Base-by-base conservation (phyloP, 2,888 invertebrate species). In the Artemia sp. region DNA sequence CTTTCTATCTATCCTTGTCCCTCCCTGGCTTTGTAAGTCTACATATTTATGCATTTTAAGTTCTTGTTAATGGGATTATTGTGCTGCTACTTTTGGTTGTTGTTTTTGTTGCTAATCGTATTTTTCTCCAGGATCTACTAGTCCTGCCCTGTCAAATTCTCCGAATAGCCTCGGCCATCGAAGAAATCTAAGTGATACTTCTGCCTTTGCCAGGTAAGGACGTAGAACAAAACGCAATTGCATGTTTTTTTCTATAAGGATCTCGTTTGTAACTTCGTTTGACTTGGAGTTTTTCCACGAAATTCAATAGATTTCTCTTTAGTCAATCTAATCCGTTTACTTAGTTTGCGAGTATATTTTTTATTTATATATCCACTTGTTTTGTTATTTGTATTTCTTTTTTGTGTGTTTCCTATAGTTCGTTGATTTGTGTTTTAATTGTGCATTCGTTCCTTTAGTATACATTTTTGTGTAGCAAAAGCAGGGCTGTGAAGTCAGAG, bases 141-240 rank as follows among this genome's bases (percentile, higher is more conserved):
- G 78, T 74, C 79, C 78, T 68, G 77, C 77, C 50, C 73, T 75
- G 51, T 75, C 75, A 12, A 71, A 70, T 70, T 71, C 73, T 51
- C 77, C 77, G n/a, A 70, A 53, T 12, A 72, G 72, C 1, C 74
- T 75, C 70, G 84, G 85, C 9, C 90, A 90, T 77, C 81, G 90
- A 70, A 82, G 90, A 71, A 89, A 90, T 77, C 88, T 88, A 78
- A 89, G 89, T 76, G 90, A 90, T 76, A 90, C 90, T 2, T 87
- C 88, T 70, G 87, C 88, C 74, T 88, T 88, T 76, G 87, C 86
- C 77, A 88, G 87, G 88, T 88, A 80, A 80, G 83, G 70, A 53
- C 38, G 52, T 8, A 64, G 51, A 51, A 64, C 19, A 68, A 11
- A 68, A 52, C 5, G 24, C 70, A 38, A 38, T 38, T 38, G 38